phyloP scores from a whole-genome alignment of 1,140 invertebrate species.

The Metopolophium dirhodum region DNA sequence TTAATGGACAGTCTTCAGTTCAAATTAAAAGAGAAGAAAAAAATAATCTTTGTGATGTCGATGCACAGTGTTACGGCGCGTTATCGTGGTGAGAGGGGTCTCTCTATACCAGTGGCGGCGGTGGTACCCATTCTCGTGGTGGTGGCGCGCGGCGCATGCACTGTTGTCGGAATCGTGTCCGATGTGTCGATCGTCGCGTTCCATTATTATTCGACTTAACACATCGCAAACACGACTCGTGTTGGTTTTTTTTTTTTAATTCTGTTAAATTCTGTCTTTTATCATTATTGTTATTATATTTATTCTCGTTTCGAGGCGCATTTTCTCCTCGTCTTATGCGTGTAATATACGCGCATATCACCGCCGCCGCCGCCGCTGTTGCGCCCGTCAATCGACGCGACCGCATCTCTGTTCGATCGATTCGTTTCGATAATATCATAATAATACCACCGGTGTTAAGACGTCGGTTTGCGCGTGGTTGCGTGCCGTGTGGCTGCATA shows the following conservation, averaged over 20 bases:
- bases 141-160: background rate
- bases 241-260: background rate
- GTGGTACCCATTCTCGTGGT: background rate
- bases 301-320: background rate
- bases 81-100: constrained; percentile 50
- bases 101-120: background rate
- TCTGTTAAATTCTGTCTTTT: background rate
- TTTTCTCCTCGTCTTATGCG: background rate
- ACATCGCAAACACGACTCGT: constrained; percentile 9
- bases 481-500: background rate
- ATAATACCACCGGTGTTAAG: background rate
- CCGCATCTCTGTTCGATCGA: background rate
- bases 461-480: background rate
- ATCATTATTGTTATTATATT: background rate
- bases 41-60: background rate
- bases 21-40: background rate
- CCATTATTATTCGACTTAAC: constrained; percentile 38
- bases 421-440: background rate
- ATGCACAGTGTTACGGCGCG: constrained; percentile 24
- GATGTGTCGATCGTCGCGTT: background rate
- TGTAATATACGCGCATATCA: background rate
- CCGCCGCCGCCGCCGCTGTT: background rate
- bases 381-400: background rate
- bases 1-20: background rate
- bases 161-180: constrained; percentile 35